These are phyloP conservation scores for Helarctos malayanus DNA, from an alignment of 2,797 vertebrate genomes.

Conservation along the genomic window DNA sequence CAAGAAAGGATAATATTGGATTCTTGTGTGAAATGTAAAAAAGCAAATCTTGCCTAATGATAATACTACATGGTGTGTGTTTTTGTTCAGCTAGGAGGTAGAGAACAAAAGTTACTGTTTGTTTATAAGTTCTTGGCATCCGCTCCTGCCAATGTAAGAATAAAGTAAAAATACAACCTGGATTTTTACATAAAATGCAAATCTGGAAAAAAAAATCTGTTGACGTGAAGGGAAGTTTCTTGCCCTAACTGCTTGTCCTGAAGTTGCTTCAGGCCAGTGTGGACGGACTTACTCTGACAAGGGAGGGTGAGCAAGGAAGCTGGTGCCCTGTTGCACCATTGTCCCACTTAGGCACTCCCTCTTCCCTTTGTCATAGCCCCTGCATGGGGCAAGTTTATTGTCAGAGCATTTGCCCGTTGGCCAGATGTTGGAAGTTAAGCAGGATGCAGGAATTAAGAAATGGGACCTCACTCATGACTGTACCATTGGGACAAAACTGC, in stretches of 20 bases:
- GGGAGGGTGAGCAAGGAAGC: background rate
- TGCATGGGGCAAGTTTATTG: background rate
- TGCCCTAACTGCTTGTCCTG: background rate
- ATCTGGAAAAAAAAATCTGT: background rate
- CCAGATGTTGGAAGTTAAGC: background rate
- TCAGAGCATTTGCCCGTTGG: background rate
- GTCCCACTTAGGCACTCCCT: rapidly evolving
- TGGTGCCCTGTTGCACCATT: rapidly evolving
- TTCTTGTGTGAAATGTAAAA: background rate
- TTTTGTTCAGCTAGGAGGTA: background rate
- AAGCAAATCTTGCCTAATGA: background rate
- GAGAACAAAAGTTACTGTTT: background rate
- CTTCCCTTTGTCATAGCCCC: background rate
- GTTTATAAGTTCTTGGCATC: background rate
- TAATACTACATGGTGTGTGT: background rate
- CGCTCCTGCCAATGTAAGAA: background rate
- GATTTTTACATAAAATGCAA: background rate
- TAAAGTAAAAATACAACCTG: background rate
- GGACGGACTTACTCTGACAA: background rate
- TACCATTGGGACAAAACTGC: background rate
- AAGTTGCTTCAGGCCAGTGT: background rate
- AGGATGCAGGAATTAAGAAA: background rate
- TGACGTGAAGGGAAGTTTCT: background rate
- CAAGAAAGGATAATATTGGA: background rate
- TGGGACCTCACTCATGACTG: background rate